These are phyloP conservation scores for Drosophila multiciliata DNA, from an alignment of 2,888 invertebrate genomes.

Conservation along the genomic window DNA sequence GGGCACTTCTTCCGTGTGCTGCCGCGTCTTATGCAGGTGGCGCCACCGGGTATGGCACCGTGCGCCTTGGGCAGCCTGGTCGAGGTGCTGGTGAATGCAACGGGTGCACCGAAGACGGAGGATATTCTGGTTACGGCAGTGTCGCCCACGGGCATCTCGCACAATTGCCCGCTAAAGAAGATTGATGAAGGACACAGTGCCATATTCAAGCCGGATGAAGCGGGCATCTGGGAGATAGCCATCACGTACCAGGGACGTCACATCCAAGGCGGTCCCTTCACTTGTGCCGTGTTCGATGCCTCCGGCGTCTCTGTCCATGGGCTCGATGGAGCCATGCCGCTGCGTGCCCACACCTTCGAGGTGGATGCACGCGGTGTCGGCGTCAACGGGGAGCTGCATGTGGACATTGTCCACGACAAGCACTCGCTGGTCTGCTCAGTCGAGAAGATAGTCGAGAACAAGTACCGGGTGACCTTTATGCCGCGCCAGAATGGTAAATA, in stretches of 20 bases:
- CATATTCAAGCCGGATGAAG: conserved; percentile 98
- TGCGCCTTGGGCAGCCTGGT: conserved; percentile 97
- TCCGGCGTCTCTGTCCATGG: conserved; percentile 94
- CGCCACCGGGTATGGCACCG: conserved; percentile 96
- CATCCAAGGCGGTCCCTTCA: conserved; percentile 98
- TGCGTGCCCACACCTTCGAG: conserved; percentile 94
- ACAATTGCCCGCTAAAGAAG: conserved; percentile 93
- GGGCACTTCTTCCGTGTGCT: conserved; percentile 94
- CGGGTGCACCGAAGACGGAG: conserved; percentile 91
- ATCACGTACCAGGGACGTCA: conserved; percentile 98
- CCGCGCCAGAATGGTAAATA: conserved; percentile 92
- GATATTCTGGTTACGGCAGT: conserved; percentile 97
- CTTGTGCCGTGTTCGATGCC: conserved; percentile 97
- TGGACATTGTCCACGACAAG: conserved; percentile 96
- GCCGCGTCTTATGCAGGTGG: conserved; percentile 94
- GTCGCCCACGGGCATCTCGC: conserved; percentile 94
- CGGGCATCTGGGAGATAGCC: conserved; percentile 98
- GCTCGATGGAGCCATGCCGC: conserved; percentile 92
- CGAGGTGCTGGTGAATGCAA: conserved; percentile 95
- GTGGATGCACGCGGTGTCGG: conserved; percentile 91
- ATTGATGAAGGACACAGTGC: conserved; percentile 96
- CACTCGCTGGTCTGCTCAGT: conserved; percentile 93
- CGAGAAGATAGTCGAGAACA: conserved; percentile 91
- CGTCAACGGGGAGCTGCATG: conserved; percentile 93
- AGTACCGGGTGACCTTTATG: conserved; percentile 92